phyloP scores from a whole-genome alignment of 2,888 invertebrate genomes.

The Girardia tigrina region DNA sequence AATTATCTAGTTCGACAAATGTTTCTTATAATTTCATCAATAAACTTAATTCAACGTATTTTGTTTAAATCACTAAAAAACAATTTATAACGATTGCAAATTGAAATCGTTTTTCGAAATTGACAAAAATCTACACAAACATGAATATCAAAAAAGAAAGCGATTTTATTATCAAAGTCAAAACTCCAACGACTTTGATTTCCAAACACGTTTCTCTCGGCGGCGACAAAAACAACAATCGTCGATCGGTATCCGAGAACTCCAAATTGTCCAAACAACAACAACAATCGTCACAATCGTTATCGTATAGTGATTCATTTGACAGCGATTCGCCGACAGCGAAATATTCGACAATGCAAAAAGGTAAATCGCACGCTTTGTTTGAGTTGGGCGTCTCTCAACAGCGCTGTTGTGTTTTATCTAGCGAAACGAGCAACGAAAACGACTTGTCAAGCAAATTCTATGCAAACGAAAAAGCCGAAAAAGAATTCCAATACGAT shows the following conservation, averaged over 20 bases:
- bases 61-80: no score
- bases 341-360: background rate
- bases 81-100: no score
- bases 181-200: constrained; percentile 11
- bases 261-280: background rate
- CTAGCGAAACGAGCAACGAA: background rate
- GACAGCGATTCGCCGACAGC: constrained; percentile 12
- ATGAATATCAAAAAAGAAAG: constrained; percentile 8
- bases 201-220: constrained; percentile 7
- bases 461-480: background rate
- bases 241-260: background rate
- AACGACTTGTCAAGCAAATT: background rate
- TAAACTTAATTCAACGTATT: no score
- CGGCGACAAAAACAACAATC: background rate
- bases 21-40: no score
- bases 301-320: background rate
- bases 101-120: no score
- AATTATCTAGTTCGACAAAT: no score
- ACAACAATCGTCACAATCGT: background rate
- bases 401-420: no score
- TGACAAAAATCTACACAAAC: no score
- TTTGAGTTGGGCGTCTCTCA: background rate
- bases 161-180: constrained; percentile 12
- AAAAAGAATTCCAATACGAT: background rate
- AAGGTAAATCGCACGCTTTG: background rate